phyloP scores from a whole-genome alignment of 2,888 invertebrate genomes.

The Diplazon laetatorius region DNA sequence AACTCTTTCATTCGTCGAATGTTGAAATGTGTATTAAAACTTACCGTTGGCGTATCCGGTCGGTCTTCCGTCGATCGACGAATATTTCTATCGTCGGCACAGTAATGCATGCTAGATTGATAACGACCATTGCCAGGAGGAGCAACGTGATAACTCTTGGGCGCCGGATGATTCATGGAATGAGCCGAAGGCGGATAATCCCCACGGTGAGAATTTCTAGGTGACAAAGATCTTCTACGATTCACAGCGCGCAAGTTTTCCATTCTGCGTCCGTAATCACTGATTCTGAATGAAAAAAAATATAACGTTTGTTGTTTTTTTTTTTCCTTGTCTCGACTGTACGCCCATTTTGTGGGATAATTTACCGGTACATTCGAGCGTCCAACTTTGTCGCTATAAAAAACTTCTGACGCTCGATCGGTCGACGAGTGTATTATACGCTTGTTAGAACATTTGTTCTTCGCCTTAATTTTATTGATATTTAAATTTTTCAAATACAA shows the following conservation, averaged over 20 bases:
- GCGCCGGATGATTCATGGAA: slow-evolving; percentile 74
- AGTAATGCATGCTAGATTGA: slow-evolving; percentile 78
- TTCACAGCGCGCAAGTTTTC: slow-evolving; percentile 76
- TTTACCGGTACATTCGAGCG: no score
- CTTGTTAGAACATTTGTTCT: no score
- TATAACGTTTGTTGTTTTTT: no score
- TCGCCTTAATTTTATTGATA: no score
- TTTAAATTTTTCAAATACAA: no score
- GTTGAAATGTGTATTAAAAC: no score
- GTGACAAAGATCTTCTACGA: slow-evolving; percentile 78
- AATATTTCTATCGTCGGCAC: slow-evolving; percentile 73
- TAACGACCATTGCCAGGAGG: slow-evolving; percentile 77
- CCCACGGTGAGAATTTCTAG: slow-evolving; percentile 76
- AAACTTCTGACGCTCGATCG: no score
- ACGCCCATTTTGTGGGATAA: no score
- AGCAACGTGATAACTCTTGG: slow-evolving; percentile 79
- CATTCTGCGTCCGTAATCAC: slow-evolving; percentile 76
- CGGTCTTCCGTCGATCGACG: slow-evolving; percentile 85
- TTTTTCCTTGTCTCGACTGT: no score
- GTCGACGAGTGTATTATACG: no score
- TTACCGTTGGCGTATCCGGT: slow-evolving; percentile 88
- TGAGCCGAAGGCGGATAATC: slow-evolving; percentile 75
- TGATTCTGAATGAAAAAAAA: slow-evolving; percentile 67
- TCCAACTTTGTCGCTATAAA: no score
- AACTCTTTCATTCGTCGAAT: no score